These are phyloP conservation scores for Rhyacophila evoluta DNA, from an alignment of 2,888 invertebrate species.

Conservation along the genomic window DNA sequence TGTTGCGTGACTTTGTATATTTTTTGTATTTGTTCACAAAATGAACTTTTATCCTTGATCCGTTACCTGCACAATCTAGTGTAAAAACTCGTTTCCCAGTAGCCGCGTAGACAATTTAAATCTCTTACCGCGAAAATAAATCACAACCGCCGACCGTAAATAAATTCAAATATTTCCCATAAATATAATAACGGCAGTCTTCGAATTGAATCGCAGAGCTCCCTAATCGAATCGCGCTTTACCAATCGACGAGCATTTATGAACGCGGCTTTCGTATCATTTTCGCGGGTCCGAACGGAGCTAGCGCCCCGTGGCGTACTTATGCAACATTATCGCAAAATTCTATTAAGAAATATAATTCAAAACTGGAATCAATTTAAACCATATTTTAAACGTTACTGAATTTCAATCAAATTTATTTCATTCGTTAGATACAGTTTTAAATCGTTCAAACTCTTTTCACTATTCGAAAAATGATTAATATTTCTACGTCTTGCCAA, in stretches of 20 bases:
- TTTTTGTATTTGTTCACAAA: not conserved
- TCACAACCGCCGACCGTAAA: not conserved
- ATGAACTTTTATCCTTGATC: constrained; percentile 2
- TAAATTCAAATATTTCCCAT: constrained; percentile 27
- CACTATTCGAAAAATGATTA: no score
- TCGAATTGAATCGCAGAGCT: constrained; percentile 1
- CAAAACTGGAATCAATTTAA: no score
- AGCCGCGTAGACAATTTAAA: constrained; percentile 13
- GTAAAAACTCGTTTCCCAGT: constrained; percentile 19
- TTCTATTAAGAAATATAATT: no score
- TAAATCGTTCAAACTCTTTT: no score
- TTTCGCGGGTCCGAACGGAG: constrained; percentile 36
- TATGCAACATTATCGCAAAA: not conserved
- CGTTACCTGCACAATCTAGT: constrained; percentile 18
- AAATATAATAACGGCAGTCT: constrained; percentile 15
- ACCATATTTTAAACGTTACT: no score
- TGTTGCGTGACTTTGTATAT: not conserved
- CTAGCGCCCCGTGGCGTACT: not conserved
- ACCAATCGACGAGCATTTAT: constrained; percentile 44
- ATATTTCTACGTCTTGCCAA: no score
- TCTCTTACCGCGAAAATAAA: constrained; percentile 16
- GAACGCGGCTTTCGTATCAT: constrained; percentile 37
- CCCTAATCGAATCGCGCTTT: constrained; percentile 41
- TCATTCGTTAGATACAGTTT: no score
- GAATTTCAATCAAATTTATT: no score